These are phyloP conservation scores for Philypnodon macrostomus DNA, from an alignment of 2,797 vertebrate genomes.

Conservation along the genomic window DNA sequence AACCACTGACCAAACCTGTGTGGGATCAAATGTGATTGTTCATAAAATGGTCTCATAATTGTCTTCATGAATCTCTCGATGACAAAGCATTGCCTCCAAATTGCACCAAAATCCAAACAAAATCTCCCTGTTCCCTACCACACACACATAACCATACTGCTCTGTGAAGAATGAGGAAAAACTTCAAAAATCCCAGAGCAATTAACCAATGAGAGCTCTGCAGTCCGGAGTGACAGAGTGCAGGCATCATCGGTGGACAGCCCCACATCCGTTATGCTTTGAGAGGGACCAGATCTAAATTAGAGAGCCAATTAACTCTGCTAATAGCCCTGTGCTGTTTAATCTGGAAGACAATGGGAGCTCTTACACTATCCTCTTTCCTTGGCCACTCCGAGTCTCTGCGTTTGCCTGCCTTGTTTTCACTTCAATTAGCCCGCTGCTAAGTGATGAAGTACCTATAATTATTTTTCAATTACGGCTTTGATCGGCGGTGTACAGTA, in stretches of 20 bases:
- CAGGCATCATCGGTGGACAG: constrained; percentile 89
- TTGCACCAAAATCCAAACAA: constrained; percentile 23
- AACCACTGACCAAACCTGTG: no score
- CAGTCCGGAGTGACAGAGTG: constrained; percentile 91
- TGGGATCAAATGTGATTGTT: no score
- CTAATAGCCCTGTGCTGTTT: constrained; percentile 99
- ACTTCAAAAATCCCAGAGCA: constrained; percentile 76
- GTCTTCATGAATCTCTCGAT: no score
- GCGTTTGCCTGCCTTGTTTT: constrained; percentile 91
- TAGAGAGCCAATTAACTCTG: constrained; percentile 99
- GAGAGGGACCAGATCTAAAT: constrained; percentile 97
- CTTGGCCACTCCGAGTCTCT: constrained; percentile 89
- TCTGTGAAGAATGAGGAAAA: constrained; percentile 73
- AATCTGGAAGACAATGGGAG: constrained; percentile 99
- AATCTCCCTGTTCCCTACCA: constrained; percentile 25
- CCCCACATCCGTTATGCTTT: constrained; percentile 97
- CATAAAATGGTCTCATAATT: no score
- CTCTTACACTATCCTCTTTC: constrained; percentile 98
- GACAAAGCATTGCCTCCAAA: no score
- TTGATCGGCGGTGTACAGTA: constrained; percentile 91
- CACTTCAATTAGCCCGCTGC: constrained; percentile 99
- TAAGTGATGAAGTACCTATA: constrained; percentile 99
- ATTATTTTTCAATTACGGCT: constrained; percentile 99
- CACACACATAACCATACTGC: constrained; percentile 34
- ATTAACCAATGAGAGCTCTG: constrained; percentile 85